Evolutionary conservation across 2,113 vertebrate genomes (phyloP).

Genomic region (Brachypteracias leptosomus): DNA sequence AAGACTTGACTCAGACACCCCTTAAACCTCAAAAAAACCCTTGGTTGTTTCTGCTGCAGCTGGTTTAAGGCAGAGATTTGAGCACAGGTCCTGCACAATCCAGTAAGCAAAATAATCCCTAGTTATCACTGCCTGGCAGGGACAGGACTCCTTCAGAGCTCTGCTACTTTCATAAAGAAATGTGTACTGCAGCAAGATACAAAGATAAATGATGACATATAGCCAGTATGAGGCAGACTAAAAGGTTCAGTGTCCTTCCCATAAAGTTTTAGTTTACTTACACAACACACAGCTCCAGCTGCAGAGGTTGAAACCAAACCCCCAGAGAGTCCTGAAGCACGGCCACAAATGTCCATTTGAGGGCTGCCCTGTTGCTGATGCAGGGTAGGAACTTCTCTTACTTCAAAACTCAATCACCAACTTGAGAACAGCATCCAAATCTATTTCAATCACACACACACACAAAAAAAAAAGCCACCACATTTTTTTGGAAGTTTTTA

Average conservation of each 20-base stretch:
- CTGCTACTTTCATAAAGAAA: not conserved
- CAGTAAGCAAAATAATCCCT: not conserved
- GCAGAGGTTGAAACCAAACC: not conserved
- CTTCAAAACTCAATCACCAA: not conserved
- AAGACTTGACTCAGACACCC: not conserved
- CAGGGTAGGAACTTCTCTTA: not conserved
- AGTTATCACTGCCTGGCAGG: not conserved
- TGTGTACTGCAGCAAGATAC: not conserved
- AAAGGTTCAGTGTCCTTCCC: not conserved
- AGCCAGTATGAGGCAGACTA: not conserved
- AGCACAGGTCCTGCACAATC: not conserved
- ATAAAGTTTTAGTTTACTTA: not conserved
- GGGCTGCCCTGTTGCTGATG: not conserved
- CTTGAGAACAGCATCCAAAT: not conserved
- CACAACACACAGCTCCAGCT: not conserved
- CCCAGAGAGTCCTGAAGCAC: not conserved
- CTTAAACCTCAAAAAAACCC: not conserved
- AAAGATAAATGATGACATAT: not conserved
- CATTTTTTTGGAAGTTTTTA: not conserved
- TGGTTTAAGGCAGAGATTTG: not conserved
- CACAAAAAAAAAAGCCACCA: not conserved
- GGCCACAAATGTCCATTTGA: fast-evolving
- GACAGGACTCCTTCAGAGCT: not conserved
- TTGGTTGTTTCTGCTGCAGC: not conserved
- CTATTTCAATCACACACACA: not conserved